Base-by-base conservation (phyloP, 2,797 vertebrate species). In the Fringilla coelebs region DNA sequence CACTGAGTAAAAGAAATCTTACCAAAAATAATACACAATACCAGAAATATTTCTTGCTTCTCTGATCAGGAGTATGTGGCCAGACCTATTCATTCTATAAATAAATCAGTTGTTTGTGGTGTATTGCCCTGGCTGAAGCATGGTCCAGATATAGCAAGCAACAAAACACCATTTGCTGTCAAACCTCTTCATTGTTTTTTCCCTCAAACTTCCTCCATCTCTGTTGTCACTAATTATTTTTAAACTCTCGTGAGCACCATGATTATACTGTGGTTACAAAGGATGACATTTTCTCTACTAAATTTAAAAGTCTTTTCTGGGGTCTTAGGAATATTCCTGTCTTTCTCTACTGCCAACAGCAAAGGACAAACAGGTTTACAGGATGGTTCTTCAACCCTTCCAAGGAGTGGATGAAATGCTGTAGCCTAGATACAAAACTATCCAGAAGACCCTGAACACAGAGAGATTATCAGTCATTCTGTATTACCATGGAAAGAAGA, bases 41-140 rank as follows among this genome's bases (percentile, higher is more conserved):
- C n/a, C 29, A 61, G 63, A 95, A 95, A 92, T 28, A 28, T 66
- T 89, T 89, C 82, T 73, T 63, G 6, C 61, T 96, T 96, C 61
- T 93, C 63, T 78, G 32, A 7, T 19, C 51, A 75, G 72, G 32
- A 58, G 48, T 51, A 90, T 91, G 71, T 60, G 72, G 40, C 36
- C 48, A 85, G 28, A 87, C 32, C 14, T 71, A 31, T 29, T 61
- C 26, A 89, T 72, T 94, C 54, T 96, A 86, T 84, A 96, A 80
- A 93, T 88, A 71, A 78, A 82, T 92, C 90, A 74, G 51, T 97
- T 96, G 34, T 70, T 78, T 17, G 1, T 48, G 32, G 17, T 67
- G 25, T 85, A 90, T 92, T 62, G 51, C 41, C 57, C 24, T 95
- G 68, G 67, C 51, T 71, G 32, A 88, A 61, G 3, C 26, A 14